Conservation (phyloP, 2,113 vertebrate genomes). For the Atherinomorus stipes region DNA sequence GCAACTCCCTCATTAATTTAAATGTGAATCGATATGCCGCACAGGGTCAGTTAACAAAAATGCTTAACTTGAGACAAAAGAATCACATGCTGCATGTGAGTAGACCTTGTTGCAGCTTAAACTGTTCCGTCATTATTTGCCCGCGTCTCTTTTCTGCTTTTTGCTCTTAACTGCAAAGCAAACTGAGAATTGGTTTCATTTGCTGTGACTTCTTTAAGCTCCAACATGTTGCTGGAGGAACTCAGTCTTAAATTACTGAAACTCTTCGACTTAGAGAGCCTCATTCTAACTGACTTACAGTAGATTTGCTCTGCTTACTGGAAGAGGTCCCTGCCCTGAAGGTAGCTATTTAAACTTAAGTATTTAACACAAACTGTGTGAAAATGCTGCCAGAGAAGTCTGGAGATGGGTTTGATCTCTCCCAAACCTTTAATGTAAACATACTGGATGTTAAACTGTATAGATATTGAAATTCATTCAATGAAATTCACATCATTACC, state of each 20-base stretch:
- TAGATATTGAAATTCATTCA: neutral
- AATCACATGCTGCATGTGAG: neutral
- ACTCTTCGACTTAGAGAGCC: neutral
- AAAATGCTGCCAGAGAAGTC: neutral
- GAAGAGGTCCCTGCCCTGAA: neutral
- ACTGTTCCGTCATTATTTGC: neutral
- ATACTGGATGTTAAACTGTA: neutral
- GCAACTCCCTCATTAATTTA: no score
- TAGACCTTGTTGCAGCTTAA: neutral
- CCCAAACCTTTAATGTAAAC: neutral
- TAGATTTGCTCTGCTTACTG: neutral
- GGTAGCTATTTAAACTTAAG: neutral
- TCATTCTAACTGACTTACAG: neutral
- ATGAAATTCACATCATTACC: no score
- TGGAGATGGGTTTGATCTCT: neutral
- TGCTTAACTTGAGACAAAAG: neutral
- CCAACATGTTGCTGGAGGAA: neutral
- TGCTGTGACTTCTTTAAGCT: slow-evolving; percentile 4
- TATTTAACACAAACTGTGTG: neutral
- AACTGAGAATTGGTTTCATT: neutral
- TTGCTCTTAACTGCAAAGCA: neutral
- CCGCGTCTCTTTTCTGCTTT: neutral
- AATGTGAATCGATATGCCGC: no score
- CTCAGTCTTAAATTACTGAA: slow-evolving; percentile 9
- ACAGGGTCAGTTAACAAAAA: neutral